A percentile compares a stretch with the other conserved stretches of the same genome.
Evolutionary conservation across 92 coral and sea anemone genomes (phyloP).

Genomic region (Siderastrea siderea): DNA sequence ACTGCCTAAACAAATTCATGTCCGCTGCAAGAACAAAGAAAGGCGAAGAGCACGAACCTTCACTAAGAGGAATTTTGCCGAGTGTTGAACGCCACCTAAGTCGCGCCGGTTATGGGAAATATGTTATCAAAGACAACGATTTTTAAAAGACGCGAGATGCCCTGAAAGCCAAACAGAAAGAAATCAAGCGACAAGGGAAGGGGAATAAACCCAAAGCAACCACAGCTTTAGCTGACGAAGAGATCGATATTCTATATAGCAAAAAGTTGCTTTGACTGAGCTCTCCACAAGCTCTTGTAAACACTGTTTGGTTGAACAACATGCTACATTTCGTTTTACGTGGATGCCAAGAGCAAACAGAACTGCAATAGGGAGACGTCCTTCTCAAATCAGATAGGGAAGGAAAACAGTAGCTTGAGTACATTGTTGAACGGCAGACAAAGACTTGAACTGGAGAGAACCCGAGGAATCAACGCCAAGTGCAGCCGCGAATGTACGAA

Average conservation of each 20-base stretch:
- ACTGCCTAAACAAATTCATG: neutral
- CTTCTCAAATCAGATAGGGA: neutral
- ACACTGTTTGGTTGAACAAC: neutral
- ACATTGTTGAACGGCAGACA: neutral
- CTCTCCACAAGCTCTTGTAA: conserved; percentile 47
- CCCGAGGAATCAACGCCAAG: too few species aligned
- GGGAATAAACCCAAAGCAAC: too few species aligned
- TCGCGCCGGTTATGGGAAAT: too few species aligned
- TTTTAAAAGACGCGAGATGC: too few species aligned
- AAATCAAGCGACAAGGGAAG: too few species aligned
- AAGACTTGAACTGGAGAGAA: too few species aligned
- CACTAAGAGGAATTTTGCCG: too few species aligned
- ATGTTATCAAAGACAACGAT: too few species aligned
- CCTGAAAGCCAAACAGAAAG: too few species aligned
- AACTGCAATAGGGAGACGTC: conserved; percentile 59
- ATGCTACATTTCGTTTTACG: conserved; percentile 38
- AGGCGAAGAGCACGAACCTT: neutral
- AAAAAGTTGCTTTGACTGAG: neutral
- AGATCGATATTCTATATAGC: conserved; percentile 33
- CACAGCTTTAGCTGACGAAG: neutral
- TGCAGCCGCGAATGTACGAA: conserved; percentile 54
- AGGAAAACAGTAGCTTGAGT: conserved; percentile 52
- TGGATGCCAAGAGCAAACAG: conserved; percentile 61
- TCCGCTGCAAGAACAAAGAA: neutral
- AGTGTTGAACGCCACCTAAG: too few species aligned